A percentile compares a stretch with the other conserved stretches of the same genome.
These are phyloP conservation scores for Cyanocitta stelleri DNA, from an alignment of 2,113 vertebrate genomes.

Conservation along the genomic window DNA sequence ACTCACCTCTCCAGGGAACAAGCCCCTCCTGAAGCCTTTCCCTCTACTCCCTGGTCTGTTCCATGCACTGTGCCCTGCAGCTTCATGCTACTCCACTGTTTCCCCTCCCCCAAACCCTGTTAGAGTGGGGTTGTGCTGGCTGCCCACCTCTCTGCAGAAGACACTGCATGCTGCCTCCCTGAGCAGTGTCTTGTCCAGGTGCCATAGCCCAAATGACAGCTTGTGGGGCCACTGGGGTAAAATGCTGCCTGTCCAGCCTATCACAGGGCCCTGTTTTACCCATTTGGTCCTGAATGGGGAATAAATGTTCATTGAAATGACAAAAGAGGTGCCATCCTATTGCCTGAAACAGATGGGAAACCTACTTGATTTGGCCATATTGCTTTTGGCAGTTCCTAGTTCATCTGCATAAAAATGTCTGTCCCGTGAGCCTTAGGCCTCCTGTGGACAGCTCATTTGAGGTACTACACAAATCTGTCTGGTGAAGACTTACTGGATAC, in stretches of 20 bases:
- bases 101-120: neutral
- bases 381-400: neutral
- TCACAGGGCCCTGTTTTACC: neutral
- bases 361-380: neutral
- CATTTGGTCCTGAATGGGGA: neutral
- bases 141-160: neutral
- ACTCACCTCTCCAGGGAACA: neutral
- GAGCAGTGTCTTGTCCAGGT: neutral
- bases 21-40: neutral
- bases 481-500: neutral
- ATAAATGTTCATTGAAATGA: neutral
- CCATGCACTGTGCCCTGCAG: accelerated
- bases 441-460: neutral
- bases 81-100: neutral
- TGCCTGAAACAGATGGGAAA: neutral
- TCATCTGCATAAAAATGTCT: neutral
- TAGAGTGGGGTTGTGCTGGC: neutral
- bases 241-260: neutral
- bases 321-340: neutral
- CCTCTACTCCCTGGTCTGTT: neutral
- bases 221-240: neutral
- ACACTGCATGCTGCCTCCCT: neutral
- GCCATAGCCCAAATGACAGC: neutral
- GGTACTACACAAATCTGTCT: neutral
- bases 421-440: neutral